A percentile compares a stretch with the other conserved stretches of the same genome.
Evolutionary conservation across 2,888 invertebrate genomes (phyloP).

Genomic region (Choristoneura rosaceana): DNA sequence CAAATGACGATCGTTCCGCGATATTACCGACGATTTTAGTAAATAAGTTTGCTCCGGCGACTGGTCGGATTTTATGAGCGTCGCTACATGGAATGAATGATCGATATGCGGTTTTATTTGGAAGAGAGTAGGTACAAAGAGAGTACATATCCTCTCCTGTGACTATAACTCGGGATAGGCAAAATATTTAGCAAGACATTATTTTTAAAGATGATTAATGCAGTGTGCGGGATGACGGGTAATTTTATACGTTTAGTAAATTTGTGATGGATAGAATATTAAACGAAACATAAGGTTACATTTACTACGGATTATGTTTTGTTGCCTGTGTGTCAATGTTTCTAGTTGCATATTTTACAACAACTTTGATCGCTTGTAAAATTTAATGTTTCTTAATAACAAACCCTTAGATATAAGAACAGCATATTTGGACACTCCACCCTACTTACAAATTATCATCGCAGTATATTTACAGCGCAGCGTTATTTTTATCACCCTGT

Average conservation of each 20-base stretch:
- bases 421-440: constrained; percentile 15
- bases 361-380: neutral
- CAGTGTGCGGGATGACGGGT: neutral
- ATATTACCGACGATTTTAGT: constrained; percentile 58
- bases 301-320: neutral
- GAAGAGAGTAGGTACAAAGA: neutral
- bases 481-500: constrained; percentile 42
- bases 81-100: constrained; percentile 28
- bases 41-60: constrained; percentile 54
- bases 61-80: constrained; percentile 57
- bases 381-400: too few relatives aligned
- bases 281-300: neutral
- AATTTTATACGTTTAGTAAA: neutral
- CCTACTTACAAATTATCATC: constrained; percentile 5
- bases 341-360: neutral
- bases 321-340: neutral
- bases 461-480: constrained; percentile 36
- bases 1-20: constrained; percentile 65
- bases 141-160: neutral
- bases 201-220: constrained; percentile 8
- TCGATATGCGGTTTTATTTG: constrained; percentile 23
- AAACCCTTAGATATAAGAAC: neutral
- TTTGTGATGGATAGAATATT: neutral
- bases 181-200: neutral
- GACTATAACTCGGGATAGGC: neutral